Percentiles rank a stretch among this genome's conserved stretches.
Conservation (phyloP, 2,113 vertebrate species). For the Scomber scombrus region DNA sequence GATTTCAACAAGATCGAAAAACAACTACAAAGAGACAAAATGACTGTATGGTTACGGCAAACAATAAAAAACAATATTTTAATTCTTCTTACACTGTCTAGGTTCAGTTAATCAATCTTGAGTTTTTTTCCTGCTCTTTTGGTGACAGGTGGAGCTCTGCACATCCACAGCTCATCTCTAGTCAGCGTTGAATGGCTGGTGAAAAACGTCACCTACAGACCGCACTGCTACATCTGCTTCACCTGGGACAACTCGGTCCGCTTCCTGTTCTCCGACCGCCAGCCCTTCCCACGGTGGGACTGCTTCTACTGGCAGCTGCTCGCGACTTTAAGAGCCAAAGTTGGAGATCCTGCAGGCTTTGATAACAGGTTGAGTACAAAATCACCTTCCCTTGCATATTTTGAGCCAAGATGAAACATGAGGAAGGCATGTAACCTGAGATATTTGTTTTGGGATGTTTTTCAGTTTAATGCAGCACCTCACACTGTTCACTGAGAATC, state of each 20-base stretch:
- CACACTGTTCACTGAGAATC: constrained; percentile 88
- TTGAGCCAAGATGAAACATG: not conserved
- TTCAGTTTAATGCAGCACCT: constrained; percentile 89
- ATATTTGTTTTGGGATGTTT: constrained; percentile 41
- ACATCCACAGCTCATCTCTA: constrained; percentile 89
- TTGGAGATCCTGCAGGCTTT: constrained; percentile 80
- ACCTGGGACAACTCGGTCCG: constrained; percentile 75
- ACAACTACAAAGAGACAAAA: not conserved
- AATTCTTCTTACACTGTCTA: too few species aligned
- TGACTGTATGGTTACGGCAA: too few species aligned
- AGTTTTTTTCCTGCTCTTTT: not conserved
- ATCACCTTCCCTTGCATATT: not conserved
- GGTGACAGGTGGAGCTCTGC: constrained; percentile 88
- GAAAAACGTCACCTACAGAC: constrained; percentile 90
- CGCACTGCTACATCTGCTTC: constrained; percentile 91
- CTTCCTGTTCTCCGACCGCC: constrained; percentile 87
- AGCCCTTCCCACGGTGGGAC: constrained; percentile 76
- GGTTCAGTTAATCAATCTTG: not conserved
- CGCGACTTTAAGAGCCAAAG: constrained; percentile 77
- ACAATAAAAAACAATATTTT: too few species aligned
- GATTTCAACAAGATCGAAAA: too few species aligned
- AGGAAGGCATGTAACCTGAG: not conserved
- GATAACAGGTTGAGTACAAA: constrained; percentile 85
- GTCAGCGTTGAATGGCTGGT: constrained; percentile 90
- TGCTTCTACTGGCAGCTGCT: constrained; percentile 89